Evolutionary conservation across 2,113 vertebrate species (phyloP).

Genomic region (Lanius ludovicianus): DNA sequence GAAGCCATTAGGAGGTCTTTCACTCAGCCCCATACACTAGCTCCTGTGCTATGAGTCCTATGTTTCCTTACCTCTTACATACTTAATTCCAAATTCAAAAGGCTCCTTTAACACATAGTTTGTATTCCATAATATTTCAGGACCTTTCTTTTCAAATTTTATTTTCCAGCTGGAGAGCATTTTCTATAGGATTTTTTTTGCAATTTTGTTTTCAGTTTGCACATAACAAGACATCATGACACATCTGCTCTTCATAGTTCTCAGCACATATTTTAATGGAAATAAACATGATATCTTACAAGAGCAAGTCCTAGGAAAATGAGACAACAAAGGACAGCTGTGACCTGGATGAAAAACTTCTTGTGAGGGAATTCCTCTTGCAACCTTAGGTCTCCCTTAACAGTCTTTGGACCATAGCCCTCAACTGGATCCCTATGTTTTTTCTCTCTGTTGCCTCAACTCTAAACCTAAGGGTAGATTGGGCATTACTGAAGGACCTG

Average conservation of each 20-base stretch:
- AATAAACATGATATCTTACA: background rate
- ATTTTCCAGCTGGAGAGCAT: background rate
- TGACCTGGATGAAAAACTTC: background rate
- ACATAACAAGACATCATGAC: background rate
- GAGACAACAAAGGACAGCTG: background rate
- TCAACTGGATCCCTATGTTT: background rate
- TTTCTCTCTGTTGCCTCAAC: background rate
- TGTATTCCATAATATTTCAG: background rate
- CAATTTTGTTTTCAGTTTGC: background rate
- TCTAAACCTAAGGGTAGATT: background rate
- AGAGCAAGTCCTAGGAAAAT: background rate
- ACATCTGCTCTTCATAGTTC: background rate
- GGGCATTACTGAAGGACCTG: background rate
- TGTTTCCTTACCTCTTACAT: background rate
- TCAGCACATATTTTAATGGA: background rate
- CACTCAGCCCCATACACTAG: background rate
- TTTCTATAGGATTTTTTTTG: background rate
- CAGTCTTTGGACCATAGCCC: background rate
- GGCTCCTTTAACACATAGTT: background rate
- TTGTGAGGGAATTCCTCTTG: background rate
- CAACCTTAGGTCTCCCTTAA: background rate
- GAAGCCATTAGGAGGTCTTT: background rate
- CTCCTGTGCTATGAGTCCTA: background rate
- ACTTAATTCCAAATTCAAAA: background rate
- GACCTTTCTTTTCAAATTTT: background rate